Conservation (phyloP, 92 coral and sea anemone species). For the Phenganax marumi region DNA sequence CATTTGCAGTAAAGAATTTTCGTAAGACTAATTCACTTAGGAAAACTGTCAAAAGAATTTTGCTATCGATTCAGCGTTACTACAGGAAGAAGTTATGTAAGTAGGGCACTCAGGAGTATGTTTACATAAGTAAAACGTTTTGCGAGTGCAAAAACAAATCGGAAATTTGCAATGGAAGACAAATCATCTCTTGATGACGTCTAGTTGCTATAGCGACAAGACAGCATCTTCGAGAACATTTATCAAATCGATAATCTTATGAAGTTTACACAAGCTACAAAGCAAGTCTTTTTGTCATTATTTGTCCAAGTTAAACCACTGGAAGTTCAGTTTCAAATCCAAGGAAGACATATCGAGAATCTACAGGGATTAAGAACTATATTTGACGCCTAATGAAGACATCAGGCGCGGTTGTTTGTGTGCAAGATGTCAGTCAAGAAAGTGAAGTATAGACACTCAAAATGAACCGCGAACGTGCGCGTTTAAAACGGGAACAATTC, state of each 20-base stretch:
- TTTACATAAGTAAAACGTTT: too few species aligned
- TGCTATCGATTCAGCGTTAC: too few species aligned
- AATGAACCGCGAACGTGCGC: constrained; percentile 19
- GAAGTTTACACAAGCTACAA: constrained; percentile 1
- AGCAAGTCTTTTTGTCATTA: constrained; percentile 3
- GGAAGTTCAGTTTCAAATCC: not conserved
- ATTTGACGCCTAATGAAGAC: not conserved
- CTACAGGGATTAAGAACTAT: not conserved
- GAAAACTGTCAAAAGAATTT: too few species aligned
- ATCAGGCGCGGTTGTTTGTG: not conserved
- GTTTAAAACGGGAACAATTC: constrained; percentile 32
- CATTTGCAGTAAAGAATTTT: too few species aligned
- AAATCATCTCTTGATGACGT: not conserved
- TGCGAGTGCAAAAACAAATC: too few species aligned
- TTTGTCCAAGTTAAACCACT: not conserved
- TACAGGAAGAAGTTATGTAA: too few species aligned
- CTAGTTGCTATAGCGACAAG: constrained; percentile 1
- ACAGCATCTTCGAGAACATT: constrained; percentile 5
- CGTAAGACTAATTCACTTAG: too few species aligned
- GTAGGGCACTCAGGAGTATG: too few species aligned
- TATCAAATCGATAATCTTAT: not conserved
- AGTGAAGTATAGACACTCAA: not conserved
- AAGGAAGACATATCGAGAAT: not conserved
- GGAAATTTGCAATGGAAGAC: not conserved
- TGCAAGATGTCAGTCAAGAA: not conserved